Conservation (phyloP, 2,113 vertebrate genomes). For the Panurus biarmicus region DNA sequence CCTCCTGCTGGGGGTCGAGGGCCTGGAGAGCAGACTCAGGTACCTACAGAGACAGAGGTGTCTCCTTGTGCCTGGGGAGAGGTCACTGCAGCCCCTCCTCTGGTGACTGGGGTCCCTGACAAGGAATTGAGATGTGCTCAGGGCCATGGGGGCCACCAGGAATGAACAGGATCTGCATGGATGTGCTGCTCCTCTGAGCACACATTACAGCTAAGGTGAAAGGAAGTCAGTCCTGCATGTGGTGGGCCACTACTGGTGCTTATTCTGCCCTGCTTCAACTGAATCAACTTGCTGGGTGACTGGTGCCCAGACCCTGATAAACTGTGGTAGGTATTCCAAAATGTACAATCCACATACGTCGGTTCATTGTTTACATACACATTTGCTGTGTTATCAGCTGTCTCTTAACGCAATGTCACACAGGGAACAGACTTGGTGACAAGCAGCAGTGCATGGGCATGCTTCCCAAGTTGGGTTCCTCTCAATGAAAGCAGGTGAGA, state of each 20-base stretch:
- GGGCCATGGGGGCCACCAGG: neutral
- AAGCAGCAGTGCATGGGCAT: neutral
- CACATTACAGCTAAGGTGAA: neutral
- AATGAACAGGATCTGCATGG: neutral
- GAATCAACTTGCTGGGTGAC: neutral
- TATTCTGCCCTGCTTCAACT: neutral
- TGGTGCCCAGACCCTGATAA: neutral
- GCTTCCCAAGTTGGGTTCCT: neutral
- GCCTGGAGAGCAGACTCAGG: neutral
- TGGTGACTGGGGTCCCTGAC: accelerated
- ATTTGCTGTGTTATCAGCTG: neutral
- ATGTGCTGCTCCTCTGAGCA: neutral
- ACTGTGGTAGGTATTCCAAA: neutral
- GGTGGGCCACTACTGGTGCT: neutral
- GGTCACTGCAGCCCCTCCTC: neutral
- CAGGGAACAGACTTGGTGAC: neutral
- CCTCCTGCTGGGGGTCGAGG: neutral
- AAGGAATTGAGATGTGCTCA: neutral
- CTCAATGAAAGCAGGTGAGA: neutral
- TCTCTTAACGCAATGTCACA: neutral
- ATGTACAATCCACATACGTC: neutral
- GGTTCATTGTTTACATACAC: neutral
- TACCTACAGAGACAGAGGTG: neutral
- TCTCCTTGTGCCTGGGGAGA: neutral
- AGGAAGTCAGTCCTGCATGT: neutral